Conservation (phyloP, 2,797 vertebrate species). For the Myoxocephalus aenaeus region DNA sequence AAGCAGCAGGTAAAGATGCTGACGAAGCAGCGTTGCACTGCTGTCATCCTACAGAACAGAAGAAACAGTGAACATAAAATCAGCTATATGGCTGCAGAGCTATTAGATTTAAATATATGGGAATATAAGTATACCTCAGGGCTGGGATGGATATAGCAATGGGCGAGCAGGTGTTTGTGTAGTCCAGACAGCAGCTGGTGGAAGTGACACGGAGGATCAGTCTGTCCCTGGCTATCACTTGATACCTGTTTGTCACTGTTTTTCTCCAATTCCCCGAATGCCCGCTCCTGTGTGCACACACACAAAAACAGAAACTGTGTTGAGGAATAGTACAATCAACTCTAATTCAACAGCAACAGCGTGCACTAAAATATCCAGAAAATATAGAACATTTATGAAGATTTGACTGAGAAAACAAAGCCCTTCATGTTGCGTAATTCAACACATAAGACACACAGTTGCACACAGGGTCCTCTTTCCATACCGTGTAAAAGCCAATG, state of each 20-base stretch:
- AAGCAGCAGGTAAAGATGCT: constrained; percentile 85
- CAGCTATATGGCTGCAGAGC: background rate
- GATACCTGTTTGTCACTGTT: constrained; percentile 87
- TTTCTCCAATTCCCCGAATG: constrained; percentile 88
- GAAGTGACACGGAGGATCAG: constrained; percentile 85
- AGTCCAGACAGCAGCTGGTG: constrained; percentile 86
- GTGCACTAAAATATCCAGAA: background rate
- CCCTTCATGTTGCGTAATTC: background rate
- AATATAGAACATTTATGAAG: background rate
- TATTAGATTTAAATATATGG: background rate
- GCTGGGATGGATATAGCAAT: constrained; percentile 83
- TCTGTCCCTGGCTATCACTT: constrained; percentile 78
- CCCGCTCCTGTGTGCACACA: constrained; percentile 78
- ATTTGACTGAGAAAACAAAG: constrained; percentile 2
- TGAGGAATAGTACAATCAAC: background rate
- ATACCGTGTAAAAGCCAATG: constrained; percentile 87
- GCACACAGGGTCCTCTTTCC: constrained; percentile 5
- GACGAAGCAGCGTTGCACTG: constrained; percentile 83
- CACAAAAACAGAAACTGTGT: background rate
- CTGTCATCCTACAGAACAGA: constrained; percentile 77
- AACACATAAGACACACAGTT: background rate
- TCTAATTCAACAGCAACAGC: background rate
- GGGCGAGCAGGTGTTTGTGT: constrained; percentile 87
- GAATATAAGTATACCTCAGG: constrained; percentile 71
- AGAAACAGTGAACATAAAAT: constrained; percentile 1